These are phyloP conservation scores for Aleadryas rufinucha DNA, from an alignment of 2,113 vertebrate genomes.

Conservation along the genomic window DNA sequence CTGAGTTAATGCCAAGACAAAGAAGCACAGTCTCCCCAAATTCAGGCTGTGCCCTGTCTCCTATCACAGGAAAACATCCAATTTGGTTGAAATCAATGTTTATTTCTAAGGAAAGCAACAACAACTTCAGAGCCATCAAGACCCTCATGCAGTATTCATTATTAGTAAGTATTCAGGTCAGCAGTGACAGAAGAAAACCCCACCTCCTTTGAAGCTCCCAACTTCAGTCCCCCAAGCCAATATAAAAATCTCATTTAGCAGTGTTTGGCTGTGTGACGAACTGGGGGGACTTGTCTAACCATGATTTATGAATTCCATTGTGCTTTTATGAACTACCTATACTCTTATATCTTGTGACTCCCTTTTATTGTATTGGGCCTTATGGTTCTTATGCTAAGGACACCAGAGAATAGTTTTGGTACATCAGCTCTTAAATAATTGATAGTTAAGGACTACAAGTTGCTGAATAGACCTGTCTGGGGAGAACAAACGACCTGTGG, in stretches of 20 bases:
- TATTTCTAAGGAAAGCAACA: not conserved
- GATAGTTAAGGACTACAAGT: conserved; percentile 38
- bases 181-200: not conserved
- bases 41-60: not conserved
- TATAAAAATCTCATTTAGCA: conserved; percentile 52
- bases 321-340: conserved; percentile 46
- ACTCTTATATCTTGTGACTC: not conserved
- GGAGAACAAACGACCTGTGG: conserved; percentile 6
- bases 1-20: not conserved
- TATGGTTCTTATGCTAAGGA: not conserved
- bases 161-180: conserved; percentile 1
- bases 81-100: not conserved
- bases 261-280: not conserved
- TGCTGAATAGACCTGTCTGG: conserved; percentile 16
- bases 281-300: conserved; percentile 20
- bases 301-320: conserved; percentile 57
- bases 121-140: not conserved
- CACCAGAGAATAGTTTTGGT: conserved; percentile 9
- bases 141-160: not conserved
- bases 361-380: conserved; percentile 41
- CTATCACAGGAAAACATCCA: not conserved
- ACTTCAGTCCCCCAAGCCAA: not conserved
- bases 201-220: not conserved
- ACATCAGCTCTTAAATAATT: conserved; percentile 44
- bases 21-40: not conserved